phyloP scores from a whole-genome alignment of 2,113 vertebrate species.

The Melospiza georgiana region DNA sequence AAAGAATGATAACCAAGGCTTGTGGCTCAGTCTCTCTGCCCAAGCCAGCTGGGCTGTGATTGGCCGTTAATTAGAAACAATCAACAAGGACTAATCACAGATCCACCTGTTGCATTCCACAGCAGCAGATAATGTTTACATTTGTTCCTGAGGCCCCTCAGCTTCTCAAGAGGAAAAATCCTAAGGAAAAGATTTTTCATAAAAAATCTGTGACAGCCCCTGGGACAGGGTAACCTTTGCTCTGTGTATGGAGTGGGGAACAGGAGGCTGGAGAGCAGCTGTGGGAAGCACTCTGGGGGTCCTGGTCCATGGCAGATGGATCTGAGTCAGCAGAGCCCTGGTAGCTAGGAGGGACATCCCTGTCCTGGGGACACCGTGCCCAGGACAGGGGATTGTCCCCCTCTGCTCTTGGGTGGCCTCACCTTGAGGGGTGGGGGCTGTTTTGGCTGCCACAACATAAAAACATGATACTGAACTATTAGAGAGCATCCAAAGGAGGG shows the following conservation, averaged over 20 bases:
- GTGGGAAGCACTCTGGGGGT: neutral
- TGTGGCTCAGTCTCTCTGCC: too few relatives aligned
- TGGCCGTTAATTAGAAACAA: too few relatives aligned
- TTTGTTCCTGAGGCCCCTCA: too few relatives aligned
- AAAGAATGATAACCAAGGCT: too few relatives aligned
- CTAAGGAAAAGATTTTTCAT: too few relatives aligned
- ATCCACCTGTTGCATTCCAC: too few relatives aligned
- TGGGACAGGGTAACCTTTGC: neutral
- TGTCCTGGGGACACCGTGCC: neutral
- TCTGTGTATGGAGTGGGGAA: neutral
- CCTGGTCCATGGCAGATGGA: neutral
- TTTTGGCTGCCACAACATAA: neutral
- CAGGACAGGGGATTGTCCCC: neutral
- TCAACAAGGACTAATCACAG: too few relatives aligned
- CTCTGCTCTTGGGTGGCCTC: neutral
- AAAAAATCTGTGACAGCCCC: neutral
- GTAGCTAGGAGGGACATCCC: neutral
- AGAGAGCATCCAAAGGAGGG: neutral
- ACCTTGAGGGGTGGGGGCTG: neutral
- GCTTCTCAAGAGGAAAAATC: too few relatives aligned
- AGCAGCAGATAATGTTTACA: too few relatives aligned
- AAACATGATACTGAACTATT: fast-evolving
- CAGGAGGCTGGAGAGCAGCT: neutral
- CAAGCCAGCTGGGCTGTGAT: too few relatives aligned
- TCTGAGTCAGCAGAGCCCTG: neutral